These are phyloP conservation scores for Corythaeola cristata DNA, from an alignment of 2,113 vertebrate species.

Conservation along the genomic window DNA sequence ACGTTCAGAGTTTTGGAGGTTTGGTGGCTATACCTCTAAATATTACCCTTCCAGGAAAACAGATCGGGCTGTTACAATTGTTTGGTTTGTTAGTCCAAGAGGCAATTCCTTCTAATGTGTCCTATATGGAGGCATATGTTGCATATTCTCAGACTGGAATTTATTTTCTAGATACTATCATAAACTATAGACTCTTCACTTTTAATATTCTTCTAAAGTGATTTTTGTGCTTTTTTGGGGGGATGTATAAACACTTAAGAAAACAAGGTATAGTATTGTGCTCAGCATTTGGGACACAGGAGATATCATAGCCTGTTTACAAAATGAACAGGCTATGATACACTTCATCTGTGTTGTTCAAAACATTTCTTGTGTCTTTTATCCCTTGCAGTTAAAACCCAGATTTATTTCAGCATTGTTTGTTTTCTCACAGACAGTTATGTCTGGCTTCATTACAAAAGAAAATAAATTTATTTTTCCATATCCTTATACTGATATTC, in stretches of 20 bases:
- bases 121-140: neutral
- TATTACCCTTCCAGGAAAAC: neutral
- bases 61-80: rapidly evolving
- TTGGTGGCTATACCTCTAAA: neutral
- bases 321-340: neutral
- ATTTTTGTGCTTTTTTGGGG: neutral
- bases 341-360: neutral
- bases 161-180: neutral
- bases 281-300: neutral
- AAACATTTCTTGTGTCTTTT: neutral
- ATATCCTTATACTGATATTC: neutral
- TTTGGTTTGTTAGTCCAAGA: neutral
- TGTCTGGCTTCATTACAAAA: neutral
- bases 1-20: neutral
- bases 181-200: neutral
- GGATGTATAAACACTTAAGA: neutral
- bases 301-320: neutral
- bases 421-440: neutral
- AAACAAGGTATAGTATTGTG: neutral
- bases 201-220: neutral
- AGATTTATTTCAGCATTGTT: neutral
- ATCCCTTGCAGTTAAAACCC: neutral
- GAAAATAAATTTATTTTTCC: neutral
- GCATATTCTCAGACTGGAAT: neutral
- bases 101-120: neutral